Conservation (phyloP, 2,888 invertebrate species). For the Parnassius apollo region DNA sequence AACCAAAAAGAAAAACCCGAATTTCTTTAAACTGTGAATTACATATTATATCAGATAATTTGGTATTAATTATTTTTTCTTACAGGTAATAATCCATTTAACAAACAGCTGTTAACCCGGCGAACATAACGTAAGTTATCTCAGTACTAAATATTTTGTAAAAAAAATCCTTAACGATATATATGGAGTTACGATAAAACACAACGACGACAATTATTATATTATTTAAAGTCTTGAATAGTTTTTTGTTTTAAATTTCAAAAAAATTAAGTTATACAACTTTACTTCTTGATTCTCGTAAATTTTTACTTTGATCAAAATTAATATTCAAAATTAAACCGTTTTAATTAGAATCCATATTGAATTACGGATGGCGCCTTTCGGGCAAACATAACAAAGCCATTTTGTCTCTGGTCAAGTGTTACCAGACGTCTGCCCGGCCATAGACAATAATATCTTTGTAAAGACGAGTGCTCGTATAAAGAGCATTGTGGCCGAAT, state of each 20-base stretch:
- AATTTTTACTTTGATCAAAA: constrained; percentile 22
- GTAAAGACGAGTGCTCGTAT: constrained; percentile 60
- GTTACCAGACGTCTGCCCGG: constrained; percentile 75
- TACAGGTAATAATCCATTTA: constrained; percentile 10
- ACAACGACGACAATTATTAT: no score
- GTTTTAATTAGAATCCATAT: constrained; percentile 53
- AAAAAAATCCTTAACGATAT: no score
- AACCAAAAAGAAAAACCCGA: no score
- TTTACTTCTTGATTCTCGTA: no score
- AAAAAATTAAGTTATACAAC: no score
- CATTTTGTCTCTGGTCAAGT: constrained; percentile 80
- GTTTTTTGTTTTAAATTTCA: no score
- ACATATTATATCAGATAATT: not conserved
- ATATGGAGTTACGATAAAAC: no score
- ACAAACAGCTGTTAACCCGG: constrained; percentile 2
- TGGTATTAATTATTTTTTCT: not conserved
- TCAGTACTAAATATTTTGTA: no score
- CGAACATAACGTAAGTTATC: not conserved
- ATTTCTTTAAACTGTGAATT: no score
- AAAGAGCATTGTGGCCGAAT: constrained; percentile 76
- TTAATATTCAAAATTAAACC: constrained; percentile 43
- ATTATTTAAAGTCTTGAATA: no score
- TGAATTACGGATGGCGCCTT: constrained; percentile 77
- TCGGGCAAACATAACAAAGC: constrained; percentile 70
- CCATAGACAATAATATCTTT: constrained; percentile 77